phyloP scores from a whole-genome alignment of 2,888 invertebrate species.

The Brachyptera risi region DNA sequence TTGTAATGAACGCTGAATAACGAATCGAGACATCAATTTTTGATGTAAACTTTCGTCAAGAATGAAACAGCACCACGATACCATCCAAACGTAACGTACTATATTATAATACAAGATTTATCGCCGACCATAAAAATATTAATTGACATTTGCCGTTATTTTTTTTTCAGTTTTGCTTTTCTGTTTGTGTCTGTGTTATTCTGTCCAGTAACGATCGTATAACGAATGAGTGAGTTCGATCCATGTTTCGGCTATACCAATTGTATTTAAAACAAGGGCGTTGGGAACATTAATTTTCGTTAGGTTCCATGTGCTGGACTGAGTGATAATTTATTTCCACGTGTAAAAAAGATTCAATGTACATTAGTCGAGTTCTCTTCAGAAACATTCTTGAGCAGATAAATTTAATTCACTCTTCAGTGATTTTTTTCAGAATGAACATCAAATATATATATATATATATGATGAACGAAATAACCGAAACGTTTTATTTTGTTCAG shows the following conservation, averaged over 20 bases:
- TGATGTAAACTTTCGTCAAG: not conserved
- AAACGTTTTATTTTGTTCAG: too few species aligned
- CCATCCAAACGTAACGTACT: not conserved
- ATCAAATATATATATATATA: too few species aligned
- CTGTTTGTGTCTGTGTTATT: not conserved
- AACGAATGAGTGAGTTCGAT: too few species aligned
- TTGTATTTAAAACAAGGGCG: conserved; percentile 11
- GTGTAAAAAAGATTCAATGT: too few species aligned
- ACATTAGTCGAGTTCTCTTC: too few species aligned
- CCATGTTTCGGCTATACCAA: not conserved
- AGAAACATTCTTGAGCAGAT: too few species aligned
- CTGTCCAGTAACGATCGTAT: not conserved
- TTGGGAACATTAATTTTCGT: conserved; percentile 10
- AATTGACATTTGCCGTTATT: conserved; percentile 20
- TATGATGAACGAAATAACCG: too few species aligned
- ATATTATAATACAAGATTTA: conserved; percentile 2
- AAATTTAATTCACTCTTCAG: too few species aligned
- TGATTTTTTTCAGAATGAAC: too few species aligned
- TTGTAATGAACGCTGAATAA: not conserved
- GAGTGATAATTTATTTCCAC: too few species aligned
- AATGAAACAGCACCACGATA: not conserved
- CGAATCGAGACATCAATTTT: conserved; percentile 17
- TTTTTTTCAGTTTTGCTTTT: not conserved
- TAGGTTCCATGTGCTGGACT: conserved; percentile 5
- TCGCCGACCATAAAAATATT: conserved; percentile 17